phyloP scores from a whole-genome alignment of 64 coral and sea anemone genomes.

The Stichodactyla mertensii region DNA sequence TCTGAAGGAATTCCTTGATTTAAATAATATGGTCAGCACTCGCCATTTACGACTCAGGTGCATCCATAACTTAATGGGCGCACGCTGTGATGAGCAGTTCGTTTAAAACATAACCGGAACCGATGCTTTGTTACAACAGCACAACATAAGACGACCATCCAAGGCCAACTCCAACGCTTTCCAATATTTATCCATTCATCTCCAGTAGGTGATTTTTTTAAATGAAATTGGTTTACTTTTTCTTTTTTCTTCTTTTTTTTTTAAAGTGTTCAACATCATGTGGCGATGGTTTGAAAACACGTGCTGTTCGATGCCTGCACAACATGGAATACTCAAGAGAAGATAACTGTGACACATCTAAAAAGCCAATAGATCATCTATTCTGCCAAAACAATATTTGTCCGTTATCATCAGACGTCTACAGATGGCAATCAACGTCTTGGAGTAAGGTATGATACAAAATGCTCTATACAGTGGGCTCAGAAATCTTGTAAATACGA shows the following conservation, averaged over 20 bases:
- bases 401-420: not conserved
- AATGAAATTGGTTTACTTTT: not conserved
- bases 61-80: no score
- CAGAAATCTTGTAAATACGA: no score
- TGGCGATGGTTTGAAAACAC: constrained; percentile 41
- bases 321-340: constrained; percentile 24
- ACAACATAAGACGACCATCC: no score
- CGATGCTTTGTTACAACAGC: no score
- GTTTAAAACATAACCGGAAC: no score
- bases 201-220: not conserved
- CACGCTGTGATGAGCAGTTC: no score
- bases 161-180: no score
- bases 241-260: not conserved
- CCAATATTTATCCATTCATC: no score
- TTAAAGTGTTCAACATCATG: constrained; percentile 64
- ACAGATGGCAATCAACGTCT: constrained; percentile 22
- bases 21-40: no score
- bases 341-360: constrained; percentile 39
- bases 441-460: constrained; percentile 42
- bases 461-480: no score
- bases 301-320: constrained; percentile 41
- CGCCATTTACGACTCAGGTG: no score
- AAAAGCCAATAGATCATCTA: constrained; percentile 21
- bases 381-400: constrained; percentile 26
- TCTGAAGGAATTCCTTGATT: no score